Base-by-base conservation (phyloP, 2,113 vertebrate species). In the Malurus melanocephalus region DNA sequence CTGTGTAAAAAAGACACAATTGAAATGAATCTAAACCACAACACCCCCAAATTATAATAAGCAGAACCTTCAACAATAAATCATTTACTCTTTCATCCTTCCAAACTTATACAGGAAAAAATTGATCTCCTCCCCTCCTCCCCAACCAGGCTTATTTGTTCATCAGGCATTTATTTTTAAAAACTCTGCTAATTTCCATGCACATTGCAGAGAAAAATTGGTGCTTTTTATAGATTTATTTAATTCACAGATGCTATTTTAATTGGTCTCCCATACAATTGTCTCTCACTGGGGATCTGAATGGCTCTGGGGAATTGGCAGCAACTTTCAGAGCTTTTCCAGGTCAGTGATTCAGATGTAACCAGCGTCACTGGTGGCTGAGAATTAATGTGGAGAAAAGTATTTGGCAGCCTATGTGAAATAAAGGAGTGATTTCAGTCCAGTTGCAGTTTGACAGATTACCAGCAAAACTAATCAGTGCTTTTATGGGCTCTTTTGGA, bases 241-340 rank as follows among this genome's bases (percentile, higher is more conserved):
- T 91, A 92, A 94, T 91, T 93, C 83, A 76, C 77, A 95, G 82
- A 87, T 86, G 71, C 86, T 94, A 79, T 90, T 90, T 88, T 93
- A 96, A 95, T 94, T 95, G 92, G 86, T 86, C 62, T 90, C 74
- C 33, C 60, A 45, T 80, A 55, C 64, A 32, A 55, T 75, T 79
- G 74, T 79, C 66, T 93, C 90, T 90, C 86, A 66, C 74, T 90
- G 59, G 77, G 74, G 87, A 86, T 61, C 80, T 76, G 83, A 48
- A 74, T 66, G 48, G 83, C 93, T 93, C 82, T 83, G 57, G 85
- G 79, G 93, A 93, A 88, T 52, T 57, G 91, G 91, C 89, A 94
- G 73, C 1, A 7, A 92, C 85, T 83, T 91, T 46, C 76, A 80
- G 30, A 93, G 89, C 89, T 89, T 94, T 93, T 95, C 87, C 92